These are phyloP conservation scores for Urocitellus parryii DNA, from an alignment of 2,113 vertebrate species.

Conservation along the genomic window DNA sequence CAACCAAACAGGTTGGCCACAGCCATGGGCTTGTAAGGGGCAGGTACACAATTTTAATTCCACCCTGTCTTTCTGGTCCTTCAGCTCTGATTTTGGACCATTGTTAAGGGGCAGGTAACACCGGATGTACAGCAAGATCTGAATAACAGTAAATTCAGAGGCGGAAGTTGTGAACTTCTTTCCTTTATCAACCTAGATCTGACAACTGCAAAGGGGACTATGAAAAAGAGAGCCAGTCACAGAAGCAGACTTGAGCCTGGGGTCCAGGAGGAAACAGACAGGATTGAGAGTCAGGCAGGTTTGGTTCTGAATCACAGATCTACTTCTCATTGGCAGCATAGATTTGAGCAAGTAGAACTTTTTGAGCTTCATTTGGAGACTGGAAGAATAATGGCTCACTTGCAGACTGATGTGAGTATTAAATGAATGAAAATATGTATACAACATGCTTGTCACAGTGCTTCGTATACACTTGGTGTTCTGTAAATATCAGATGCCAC, in stretches of 20 bases:
- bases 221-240: neutral
- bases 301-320: neutral
- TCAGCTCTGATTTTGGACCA: neutral
- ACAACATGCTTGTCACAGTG: neutral
- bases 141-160: neutral
- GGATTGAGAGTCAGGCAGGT: neutral
- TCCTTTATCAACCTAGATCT: neutral
- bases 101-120: neutral
- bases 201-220: neutral
- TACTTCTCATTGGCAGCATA: neutral
- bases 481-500: neutral
- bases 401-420: neutral
- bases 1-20: neutral
- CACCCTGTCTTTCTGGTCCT: neutral
- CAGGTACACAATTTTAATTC: neutral
- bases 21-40: neutral
- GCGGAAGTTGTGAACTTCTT: neutral
- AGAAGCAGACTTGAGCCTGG: neutral
- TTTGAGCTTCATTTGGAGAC: slow-evolving; percentile 44
- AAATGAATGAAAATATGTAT: neutral
- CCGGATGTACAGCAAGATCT: neutral
- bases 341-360: neutral
- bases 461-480: neutral
- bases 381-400: neutral
- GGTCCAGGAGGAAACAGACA: neutral